Conservation (phyloP, 1,140 invertebrate species). For the Drosophila littoralis region DNA sequence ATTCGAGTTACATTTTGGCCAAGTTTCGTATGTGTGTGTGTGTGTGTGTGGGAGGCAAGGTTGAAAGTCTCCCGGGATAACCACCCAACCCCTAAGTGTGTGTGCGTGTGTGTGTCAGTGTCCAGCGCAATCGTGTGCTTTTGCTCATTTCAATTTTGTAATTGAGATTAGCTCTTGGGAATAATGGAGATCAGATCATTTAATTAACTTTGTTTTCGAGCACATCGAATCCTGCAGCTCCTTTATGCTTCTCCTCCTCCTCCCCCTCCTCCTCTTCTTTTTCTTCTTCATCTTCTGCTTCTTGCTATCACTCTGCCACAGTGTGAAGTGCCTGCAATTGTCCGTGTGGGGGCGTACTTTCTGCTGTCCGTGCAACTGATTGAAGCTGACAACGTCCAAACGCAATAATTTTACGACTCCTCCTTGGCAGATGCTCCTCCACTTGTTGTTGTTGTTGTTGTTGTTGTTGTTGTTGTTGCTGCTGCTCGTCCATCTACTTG, state of each 20-base stretch:
- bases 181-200: conserved; percentile 84
- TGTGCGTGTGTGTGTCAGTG: not conserved
- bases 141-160: conserved; percentile 83
- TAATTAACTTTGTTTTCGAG: conserved; percentile 83
- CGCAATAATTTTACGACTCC: conserved; percentile 63
- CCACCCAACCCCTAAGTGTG: not conserved
- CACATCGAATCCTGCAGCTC: conserved; percentile 52
- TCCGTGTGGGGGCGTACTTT: conserved; percentile 37
- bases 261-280: not conserved
- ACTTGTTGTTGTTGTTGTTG: not conserved
- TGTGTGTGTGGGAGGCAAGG: conserved; percentile 14
- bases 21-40: conserved; percentile 49
- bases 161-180: conserved; percentile 83
- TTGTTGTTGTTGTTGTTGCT: not conserved
- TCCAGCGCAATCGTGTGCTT: conserved; percentile 38
- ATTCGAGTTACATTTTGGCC: conserved; percentile 71
- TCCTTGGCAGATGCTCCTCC: conserved; percentile 1
- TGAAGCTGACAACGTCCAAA: conserved; percentile 56
- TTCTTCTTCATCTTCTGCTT: not conserved
- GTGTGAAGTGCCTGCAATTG: conserved; percentile 58
- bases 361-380: conserved; percentile 48
- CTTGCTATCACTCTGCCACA: conserved; percentile 20
- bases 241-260: not conserved
- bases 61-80: conserved; percentile 20
- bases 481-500: conserved; percentile 17